Conservation (phyloP, 2,113 vertebrate genomes). For the Steatornis caripensis region DNA sequence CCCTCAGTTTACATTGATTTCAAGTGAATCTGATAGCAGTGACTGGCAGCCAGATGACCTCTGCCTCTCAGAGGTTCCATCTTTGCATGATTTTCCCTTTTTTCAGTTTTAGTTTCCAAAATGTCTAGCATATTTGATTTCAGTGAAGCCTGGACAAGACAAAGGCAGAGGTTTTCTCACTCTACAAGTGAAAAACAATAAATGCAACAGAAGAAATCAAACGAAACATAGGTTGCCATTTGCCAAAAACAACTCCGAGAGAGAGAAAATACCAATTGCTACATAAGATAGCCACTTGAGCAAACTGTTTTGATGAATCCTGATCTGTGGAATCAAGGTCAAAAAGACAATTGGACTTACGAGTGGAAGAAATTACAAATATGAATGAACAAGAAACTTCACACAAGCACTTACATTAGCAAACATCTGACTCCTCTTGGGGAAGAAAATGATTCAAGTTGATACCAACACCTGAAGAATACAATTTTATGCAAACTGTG, state of each 20-base stretch:
- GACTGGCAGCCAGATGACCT: constrained; percentile 38
- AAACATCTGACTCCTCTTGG: not conserved
- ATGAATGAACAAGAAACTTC: not conserved
- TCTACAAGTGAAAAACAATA: not conserved
- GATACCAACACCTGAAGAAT: not conserved
- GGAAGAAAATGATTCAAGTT: not conserved
- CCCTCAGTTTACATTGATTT: constrained; percentile 1
- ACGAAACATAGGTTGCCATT: not conserved
- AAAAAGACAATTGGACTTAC: constrained; percentile 1
- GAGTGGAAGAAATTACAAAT: not conserved
- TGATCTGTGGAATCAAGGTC: constrained; percentile 7
- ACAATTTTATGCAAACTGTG: not conserved
- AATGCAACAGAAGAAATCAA: not conserved
- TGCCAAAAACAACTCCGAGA: not conserved
- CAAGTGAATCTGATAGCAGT: not conserved
- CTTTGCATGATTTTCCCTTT: not conserved
- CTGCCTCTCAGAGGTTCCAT: not conserved
- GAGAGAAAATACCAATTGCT: not conserved
- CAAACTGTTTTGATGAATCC: not conserved
- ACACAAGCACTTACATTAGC: not conserved
- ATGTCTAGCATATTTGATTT: not conserved
- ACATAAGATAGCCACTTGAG: not conserved
- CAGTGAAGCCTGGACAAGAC: not conserved
- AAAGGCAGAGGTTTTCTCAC: not conserved
- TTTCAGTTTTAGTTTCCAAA: not conserved